A percentile compares a stretch with the other conserved stretches of the same genome.
Evolutionary conservation across 1,140 invertebrate genomes (phyloP).

Genomic region (Neoseiulus cucumeris): DNA sequence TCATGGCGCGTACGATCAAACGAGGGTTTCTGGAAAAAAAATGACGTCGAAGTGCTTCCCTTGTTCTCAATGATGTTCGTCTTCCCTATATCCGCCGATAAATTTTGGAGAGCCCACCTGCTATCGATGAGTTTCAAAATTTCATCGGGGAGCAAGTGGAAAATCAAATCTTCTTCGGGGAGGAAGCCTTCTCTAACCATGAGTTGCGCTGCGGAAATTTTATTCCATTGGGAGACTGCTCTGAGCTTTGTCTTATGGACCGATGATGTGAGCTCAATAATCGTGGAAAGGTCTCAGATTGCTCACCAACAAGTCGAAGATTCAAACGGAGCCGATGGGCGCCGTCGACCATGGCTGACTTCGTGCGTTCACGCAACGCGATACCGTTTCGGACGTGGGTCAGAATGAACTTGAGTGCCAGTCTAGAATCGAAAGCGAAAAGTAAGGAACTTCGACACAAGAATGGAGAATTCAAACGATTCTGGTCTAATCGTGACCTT

Average conservation of each 20-base stretch:
- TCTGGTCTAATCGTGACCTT: too few relatives aligned
- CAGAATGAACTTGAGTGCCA: background rate
- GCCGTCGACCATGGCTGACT: background rate
- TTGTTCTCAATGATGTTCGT: too few relatives aligned
- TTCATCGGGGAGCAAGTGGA: constrained; percentile 45
- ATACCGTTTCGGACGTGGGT: background rate
- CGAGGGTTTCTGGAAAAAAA: background rate
- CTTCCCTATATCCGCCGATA: too few relatives aligned
- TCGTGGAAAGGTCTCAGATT: too few relatives aligned
- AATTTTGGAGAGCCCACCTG: too few relatives aligned
- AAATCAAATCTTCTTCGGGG: constrained; percentile 44
- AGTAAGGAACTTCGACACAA: too few relatives aligned
- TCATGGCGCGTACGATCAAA: background rate
- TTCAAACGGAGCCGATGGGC: background rate
- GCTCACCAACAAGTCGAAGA: background rate
- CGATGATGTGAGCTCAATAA: too few relatives aligned
- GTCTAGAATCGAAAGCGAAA: too few relatives aligned
- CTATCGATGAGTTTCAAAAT: constrained; percentile 35
- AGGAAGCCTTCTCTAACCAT: constrained; percentile 40
- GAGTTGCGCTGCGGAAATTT: constrained; percentile 35
- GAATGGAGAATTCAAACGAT: too few relatives aligned
- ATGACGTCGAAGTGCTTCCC: background rate
- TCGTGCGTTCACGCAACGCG: background rate
- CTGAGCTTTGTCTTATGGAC: too few relatives aligned
- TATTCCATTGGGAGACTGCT: too few relatives aligned